Evolutionary conservation across 2,797 vertebrate species (phyloP), one percentile per base, ranked within the genome.

Genomic region (Myiotriccus ornatus): DNA sequence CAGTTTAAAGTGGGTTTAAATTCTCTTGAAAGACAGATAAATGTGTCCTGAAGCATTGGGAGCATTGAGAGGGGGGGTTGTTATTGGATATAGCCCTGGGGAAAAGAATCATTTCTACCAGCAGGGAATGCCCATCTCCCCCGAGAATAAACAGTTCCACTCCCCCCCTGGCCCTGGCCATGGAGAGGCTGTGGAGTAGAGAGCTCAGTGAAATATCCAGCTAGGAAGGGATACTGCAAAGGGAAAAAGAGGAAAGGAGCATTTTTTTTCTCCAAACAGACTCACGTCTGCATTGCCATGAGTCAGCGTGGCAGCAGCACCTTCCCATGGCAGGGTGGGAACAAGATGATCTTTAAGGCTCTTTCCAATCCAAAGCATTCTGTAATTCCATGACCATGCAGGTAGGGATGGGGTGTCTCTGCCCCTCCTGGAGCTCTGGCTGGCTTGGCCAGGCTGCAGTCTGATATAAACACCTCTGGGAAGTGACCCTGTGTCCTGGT

Each of bases 321-420:
- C 87, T 89, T 79, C 79, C 57, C 65, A 4, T 80, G 87, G 79
- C 87, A 84, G 87, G 28, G 37, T 7, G 7, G 73, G 37, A 20
- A 10, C 3, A 44, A 21, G 21, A 27, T 7, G 14, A 32, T 52
- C 64, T 5, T 9, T 32, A 0, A 15, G 43, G 50, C 37, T 57
- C 56, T 34, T 30, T 70, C 64, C n/a, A 35, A 8, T 46, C 57
- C 62, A 19, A 30, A 7, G 3, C 46, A 7, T 13, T 4, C 63
- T 5, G 50, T 20, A 24, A 8, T 34, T 23, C 44, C 50, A 3
- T 0, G 43, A 1, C 43, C 7, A 0, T 22, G 39, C 62, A 23
- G 46, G 47, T 4, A 6, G 50, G 52, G 52, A 21, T 13, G 35
- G 21, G 35, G n/a, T 34, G 34, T 16, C n/a, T 57, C 50, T 90